These are phyloP conservation scores for Eupsilia transversa DNA, from an alignment of 2,888 invertebrate genomes.

Conservation along the genomic window DNA sequence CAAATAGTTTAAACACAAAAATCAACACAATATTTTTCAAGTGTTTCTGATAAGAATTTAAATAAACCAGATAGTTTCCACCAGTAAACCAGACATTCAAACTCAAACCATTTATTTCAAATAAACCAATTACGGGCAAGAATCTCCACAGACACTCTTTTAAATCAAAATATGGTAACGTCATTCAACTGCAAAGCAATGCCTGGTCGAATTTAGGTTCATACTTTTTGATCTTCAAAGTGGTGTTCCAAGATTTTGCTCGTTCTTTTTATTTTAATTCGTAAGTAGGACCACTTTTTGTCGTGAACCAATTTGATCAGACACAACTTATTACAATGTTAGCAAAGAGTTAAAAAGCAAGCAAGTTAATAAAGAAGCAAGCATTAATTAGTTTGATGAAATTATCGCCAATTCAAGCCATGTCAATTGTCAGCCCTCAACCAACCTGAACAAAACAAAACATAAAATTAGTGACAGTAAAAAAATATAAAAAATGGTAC, in stretches of 20 bases:
- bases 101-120: background rate
- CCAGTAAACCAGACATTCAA: no score
- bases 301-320: slow-evolving; percentile 26
- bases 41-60: background rate
- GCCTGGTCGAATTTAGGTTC: slow-evolving; percentile 12
- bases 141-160: background rate
- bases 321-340: background rate
- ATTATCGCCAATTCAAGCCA: slow-evolving; percentile 51
- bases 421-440: slow-evolving; percentile 54
- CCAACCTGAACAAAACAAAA: slow-evolving; percentile 62
- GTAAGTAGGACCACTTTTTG: background rate
- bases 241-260: background rate
- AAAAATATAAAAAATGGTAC: background rate
- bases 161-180: background rate
- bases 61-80: slow-evolving; percentile 7
- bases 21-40: background rate
- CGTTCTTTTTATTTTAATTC: no score
- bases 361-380: slow-evolving; percentile 36
- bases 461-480: slow-evolving; percentile 27
- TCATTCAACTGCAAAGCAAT: background rate
- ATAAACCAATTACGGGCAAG: background rate
- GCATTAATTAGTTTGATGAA: slow-evolving; percentile 31
- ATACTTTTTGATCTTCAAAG: background rate
- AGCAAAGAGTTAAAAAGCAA: slow-evolving; percentile 28
- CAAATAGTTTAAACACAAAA: background rate